Evolutionary conservation across 2,888 invertebrate genomes (phyloP), one percentile per base, ranked within the genome.

Genomic region (Scaptomyza tumidula): DNA sequence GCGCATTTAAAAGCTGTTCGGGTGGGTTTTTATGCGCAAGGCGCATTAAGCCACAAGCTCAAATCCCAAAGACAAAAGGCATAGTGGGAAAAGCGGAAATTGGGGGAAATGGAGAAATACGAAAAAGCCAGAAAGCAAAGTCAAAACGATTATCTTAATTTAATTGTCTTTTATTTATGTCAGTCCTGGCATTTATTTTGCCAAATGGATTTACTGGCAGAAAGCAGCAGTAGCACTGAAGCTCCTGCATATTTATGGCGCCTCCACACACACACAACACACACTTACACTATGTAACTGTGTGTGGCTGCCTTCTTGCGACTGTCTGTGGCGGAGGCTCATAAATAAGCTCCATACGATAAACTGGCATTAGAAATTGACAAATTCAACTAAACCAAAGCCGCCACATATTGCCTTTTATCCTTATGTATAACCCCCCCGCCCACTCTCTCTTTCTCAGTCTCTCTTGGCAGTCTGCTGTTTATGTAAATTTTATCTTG

Each of bases 101-200:
- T 13, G 16, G 11, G 9, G 9, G 63, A 27, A n/a, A 37, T 37
- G 7, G 9, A 10, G 58, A 60, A 75, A 59, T 72, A 49, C 48
- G 43, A 56, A 61, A 49, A 50, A 66, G 67, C 59, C 69, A 67
- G 62, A 33, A 48, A 50, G 60, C 68, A 81, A 74, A 89, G 89
- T 85, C 85, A 87, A 77, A 86, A 87, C 85, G 85, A 86, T 86
- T 86, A 86, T 86, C 85, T 86, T 86, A 86, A 86, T 86, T 86
- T 86, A 86, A 89, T 86, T 86, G 85, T 86, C 88, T 85, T 86
- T 86, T 86, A 86, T 86, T 86, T 89, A 89, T 86, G 85, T 87
- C 89, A 89, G 83, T 74, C 75, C 75, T 85, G 88, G 85, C 89
- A 86, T 89, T 86, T 86, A 89, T 89, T 89, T 87, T 72, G 89